These are phyloP conservation scores for Lethenteron reissneri DNA, from an alignment of 2,113 vertebrate species.

Conservation along the genomic window DNA sequence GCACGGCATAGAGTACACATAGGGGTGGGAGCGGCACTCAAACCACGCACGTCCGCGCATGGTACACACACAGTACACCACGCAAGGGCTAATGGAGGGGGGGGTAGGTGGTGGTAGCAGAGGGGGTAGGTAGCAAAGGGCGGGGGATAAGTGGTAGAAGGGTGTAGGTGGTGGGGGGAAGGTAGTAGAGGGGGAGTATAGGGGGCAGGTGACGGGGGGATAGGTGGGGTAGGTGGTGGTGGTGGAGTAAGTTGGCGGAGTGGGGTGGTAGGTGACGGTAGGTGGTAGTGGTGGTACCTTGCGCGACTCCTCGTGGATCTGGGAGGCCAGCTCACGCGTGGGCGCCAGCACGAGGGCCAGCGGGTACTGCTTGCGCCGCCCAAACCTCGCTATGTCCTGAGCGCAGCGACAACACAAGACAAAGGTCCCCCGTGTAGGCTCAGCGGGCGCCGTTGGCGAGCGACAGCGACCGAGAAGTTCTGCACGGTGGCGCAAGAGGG, in stretches of 20 bases:
- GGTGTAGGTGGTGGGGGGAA: neutral
- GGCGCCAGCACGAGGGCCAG: conserved; percentile 75
- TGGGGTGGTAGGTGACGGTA: neutral
- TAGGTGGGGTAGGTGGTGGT: too few species aligned
- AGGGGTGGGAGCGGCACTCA: too few species aligned
- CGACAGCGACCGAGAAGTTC: too few species aligned
- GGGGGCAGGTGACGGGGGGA: neutral
- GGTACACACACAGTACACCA: too few species aligned
- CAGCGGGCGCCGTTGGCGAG: neutral
- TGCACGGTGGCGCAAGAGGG: too few species aligned
- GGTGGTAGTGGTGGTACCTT: conserved; percentile 34
- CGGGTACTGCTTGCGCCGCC: conserved; percentile 83
- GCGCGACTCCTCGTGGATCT: conserved; percentile 89
- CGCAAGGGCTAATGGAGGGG: too few species aligned
- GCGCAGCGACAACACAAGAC: neutral
- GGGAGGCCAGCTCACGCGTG: conserved; percentile 76
- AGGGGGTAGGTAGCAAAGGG: neutral
- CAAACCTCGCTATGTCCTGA: conserved; percentile 74
- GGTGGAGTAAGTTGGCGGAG: neutral
- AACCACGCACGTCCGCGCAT: too few species aligned
- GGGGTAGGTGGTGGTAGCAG: neutral
- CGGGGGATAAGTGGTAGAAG: neutral
- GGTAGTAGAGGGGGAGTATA: neutral
- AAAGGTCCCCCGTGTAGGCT: conserved; percentile 23
- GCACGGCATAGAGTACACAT: too few species aligned